These are phyloP conservation scores for Varroa destructor DNA, from an alignment of 1,140 invertebrate species.

Conservation along the genomic window DNA sequence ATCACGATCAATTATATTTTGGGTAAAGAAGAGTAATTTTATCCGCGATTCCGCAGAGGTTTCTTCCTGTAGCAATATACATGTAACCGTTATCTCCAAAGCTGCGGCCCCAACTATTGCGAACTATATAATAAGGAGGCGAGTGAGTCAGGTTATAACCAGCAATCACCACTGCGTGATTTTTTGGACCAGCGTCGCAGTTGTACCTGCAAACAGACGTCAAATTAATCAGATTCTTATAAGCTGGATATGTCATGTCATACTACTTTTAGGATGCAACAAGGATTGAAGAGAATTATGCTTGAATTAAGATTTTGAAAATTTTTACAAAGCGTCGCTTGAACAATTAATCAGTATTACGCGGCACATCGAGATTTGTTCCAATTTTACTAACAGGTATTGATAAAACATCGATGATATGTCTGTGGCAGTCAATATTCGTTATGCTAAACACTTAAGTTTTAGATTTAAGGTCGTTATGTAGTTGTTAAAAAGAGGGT, in stretches of 20 bases:
- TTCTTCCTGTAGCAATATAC: slow-evolving; percentile 58
- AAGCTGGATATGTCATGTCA: neutral
- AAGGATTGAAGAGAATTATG: too few relatives aligned
- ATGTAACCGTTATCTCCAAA: slow-evolving; percentile 66
- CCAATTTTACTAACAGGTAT: too few relatives aligned
- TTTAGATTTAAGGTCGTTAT: slow-evolving; percentile 49
- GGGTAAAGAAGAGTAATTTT: neutral
- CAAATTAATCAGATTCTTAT: neutral
- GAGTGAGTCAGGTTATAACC: slow-evolving; percentile 59
- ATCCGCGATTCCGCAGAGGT: slow-evolving; percentile 56
- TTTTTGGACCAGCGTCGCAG: slow-evolving; percentile 44
- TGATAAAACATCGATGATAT: too few relatives aligned
- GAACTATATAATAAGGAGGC: slow-evolving; percentile 66
- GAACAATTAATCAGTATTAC: slow-evolving; percentile 31
- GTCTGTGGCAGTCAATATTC: too few relatives aligned
- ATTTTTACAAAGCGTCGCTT: too few relatives aligned
- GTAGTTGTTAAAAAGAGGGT: neutral
- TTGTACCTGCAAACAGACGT: neutral
- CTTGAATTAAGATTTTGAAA: too few relatives aligned
- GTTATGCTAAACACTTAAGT: neutral
- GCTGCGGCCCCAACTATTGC: slow-evolving; percentile 66
- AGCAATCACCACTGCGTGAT: slow-evolving; percentile 69
- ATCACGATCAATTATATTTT: too few relatives aligned
- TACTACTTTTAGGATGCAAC: neutral
- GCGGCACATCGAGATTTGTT: slow-evolving; percentile 28